Evolutionary conservation across 2,888 invertebrate species (phyloP).

Genomic region (Parasteatoda lunata): DNA sequence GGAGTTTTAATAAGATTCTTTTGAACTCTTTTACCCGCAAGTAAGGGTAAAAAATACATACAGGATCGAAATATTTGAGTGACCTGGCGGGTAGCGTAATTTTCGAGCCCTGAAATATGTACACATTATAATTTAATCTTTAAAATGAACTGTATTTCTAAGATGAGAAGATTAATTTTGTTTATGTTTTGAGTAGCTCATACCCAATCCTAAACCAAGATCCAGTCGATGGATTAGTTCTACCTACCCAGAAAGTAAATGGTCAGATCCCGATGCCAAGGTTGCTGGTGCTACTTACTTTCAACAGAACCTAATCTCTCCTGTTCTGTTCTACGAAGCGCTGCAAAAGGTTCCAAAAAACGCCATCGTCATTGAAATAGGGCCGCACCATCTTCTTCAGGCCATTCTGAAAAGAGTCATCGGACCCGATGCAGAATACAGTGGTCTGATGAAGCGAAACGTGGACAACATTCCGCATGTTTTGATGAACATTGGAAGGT

Average conservation of each 20-base stretch:
- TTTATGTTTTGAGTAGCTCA: neutral
- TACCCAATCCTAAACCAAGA: neutral
- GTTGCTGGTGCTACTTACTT: neutral
- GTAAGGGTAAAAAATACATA: too few relatives aligned
- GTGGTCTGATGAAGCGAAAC: slow-evolving; percentile 87
- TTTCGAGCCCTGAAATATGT: neutral
- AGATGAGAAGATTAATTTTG: neutral
- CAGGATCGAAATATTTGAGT: too few relatives aligned
- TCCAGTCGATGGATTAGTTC: slow-evolving; percentile 3
- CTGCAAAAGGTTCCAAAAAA: neutral
- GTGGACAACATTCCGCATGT: slow-evolving; percentile 85
- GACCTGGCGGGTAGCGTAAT: too few relatives aligned
- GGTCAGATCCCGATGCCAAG: neutral
- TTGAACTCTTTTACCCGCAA: too few relatives aligned
- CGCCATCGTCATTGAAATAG: neutral
- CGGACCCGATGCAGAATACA: slow-evolving; percentile 82
- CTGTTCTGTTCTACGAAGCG: neutral
- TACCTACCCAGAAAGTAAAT: neutral
- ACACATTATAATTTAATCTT: neutral
- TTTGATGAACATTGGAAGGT: slow-evolving; percentile 86
- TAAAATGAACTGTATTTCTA: neutral
- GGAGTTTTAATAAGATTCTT: too few relatives aligned
- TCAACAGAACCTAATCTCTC: neutral
- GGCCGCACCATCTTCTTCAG: neutral
- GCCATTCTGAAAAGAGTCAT: slow-evolving; percentile 73